Conservation (phyloP, 2,888 invertebrate species). For the Notodromas monacha region DNA sequence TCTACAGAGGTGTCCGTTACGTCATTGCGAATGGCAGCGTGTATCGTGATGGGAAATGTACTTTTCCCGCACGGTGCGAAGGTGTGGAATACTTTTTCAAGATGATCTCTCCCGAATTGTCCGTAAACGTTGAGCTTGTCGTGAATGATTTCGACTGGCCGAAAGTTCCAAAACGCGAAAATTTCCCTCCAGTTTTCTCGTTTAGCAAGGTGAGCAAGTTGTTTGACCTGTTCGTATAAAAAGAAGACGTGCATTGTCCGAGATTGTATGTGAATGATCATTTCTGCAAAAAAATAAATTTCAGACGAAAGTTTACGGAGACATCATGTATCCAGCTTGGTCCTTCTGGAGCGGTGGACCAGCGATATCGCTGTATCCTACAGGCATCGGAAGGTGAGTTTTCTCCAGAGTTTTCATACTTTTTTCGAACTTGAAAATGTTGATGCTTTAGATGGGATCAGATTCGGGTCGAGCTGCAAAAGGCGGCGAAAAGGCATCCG, state of each 20-base stretch:
- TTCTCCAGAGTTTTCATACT: too few relatives aligned
- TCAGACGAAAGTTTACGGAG: slow-evolving; percentile 37
- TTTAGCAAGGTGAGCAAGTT: slow-evolving; percentile 44
- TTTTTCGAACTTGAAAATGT: too few relatives aligned
- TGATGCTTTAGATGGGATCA: slow-evolving; percentile 39
- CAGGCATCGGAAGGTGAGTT: slow-evolving; percentile 16
- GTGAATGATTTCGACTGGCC: slow-evolving; percentile 81
- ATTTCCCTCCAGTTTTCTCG: slow-evolving; percentile 48
- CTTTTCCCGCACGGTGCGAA: slow-evolving; percentile 65
- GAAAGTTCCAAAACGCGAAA: slow-evolving; percentile 27
- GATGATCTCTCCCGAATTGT: too few relatives aligned
- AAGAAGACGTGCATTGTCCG: too few relatives aligned
- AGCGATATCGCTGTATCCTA: slow-evolving; percentile 63
- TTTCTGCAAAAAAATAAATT: too few relatives aligned
- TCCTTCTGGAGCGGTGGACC: slow-evolving; percentile 96
- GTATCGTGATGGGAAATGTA: slow-evolving; percentile 47
- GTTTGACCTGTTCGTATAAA: not conserved
- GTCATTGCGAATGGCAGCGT: slow-evolving; percentile 46
- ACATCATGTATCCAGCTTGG: slow-evolving; percentile 88
- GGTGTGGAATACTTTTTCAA: slow-evolving; percentile 70
- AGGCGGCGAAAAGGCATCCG: slow-evolving; percentile 27
- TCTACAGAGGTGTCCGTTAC: slow-evolving; percentile 33
- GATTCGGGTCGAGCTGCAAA: slow-evolving; percentile 33
- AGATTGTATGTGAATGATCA: too few relatives aligned
- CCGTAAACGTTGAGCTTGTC: slow-evolving; percentile 45